phyloP scores from a whole-genome alignment of 2,888 invertebrate genomes.

The Tetragnatha montana region DNA sequence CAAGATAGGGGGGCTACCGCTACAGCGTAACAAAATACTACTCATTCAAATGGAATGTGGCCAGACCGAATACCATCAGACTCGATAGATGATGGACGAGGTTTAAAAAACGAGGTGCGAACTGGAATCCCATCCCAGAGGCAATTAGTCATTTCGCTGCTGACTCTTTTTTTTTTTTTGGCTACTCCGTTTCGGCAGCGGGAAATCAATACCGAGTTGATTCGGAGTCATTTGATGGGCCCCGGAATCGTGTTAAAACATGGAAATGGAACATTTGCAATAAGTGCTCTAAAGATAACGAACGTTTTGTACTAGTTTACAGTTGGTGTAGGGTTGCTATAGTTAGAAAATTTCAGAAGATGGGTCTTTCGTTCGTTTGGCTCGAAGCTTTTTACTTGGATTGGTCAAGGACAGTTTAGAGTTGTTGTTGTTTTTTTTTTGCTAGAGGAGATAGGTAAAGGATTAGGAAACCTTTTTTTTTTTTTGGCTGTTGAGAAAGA shows the following conservation, averaged over 20 bases:
- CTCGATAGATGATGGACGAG: constrained; percentile 21
- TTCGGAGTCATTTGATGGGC: constrained; percentile 16
- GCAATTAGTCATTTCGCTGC: constrained; percentile 4
- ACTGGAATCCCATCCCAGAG: constrained; percentile 27
- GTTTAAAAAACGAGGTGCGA: constrained; percentile 44
- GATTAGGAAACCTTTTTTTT: too few relatives aligned
- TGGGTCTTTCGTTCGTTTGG: not conserved
- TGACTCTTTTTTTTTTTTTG: constrained; percentile 8
- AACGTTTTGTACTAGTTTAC: not conserved
- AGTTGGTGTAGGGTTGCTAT: not conserved
- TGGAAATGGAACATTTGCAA: constrained; percentile 17
- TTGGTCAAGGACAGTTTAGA: too few relatives aligned
- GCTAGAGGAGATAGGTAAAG: too few relatives aligned
- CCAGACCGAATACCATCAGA: not conserved
- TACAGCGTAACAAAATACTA: not conserved
- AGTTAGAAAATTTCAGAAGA: not conserved
- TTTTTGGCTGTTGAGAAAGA: too few relatives aligned
- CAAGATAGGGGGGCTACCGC: too few relatives aligned
- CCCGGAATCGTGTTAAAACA: constrained; percentile 10
- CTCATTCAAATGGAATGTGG: constrained; percentile 17
- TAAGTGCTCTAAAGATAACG: constrained; percentile 1
- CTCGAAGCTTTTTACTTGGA: not conserved
- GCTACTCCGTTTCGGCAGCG: constrained; percentile 14
- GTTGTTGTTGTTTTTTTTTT: too few relatives aligned
- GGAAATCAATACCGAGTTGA: constrained; percentile 26